phyloP scores from a whole-genome alignment of 2,888 invertebrate species.

The Dolichomitus sp. region DNA sequence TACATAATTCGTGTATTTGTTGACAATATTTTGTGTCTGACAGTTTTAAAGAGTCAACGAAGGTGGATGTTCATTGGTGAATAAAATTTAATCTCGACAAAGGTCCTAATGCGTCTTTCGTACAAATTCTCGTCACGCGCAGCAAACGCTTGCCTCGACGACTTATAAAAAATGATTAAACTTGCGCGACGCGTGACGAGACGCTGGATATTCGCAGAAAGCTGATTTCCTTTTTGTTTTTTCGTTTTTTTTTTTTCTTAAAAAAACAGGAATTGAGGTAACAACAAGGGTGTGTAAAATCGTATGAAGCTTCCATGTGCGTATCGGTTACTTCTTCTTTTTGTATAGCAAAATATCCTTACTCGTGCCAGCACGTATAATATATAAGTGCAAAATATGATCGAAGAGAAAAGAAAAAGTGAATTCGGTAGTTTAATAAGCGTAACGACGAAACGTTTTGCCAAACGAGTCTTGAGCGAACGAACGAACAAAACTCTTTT shows the following conservation, averaged over 20 bases:
- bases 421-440: constrained; percentile 61
- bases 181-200: background rate
- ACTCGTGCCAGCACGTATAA: constrained; percentile 67
- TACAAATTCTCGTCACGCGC: constrained; percentile 25
- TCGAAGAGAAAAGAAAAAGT: constrained; percentile 41
- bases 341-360: constrained; percentile 61
- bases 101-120: background rate
- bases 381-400: constrained; percentile 41
- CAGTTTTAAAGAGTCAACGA: constrained; percentile 7
- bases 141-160: constrained; percentile 1
- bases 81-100: constrained; percentile 5
- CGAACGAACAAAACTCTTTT: constrained; percentile 14
- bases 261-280: constrained; percentile 33
- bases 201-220: constrained; percentile 5
- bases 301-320: constrained; percentile 48
- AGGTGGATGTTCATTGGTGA: constrained; percentile 7
- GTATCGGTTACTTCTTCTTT: constrained; percentile 32
- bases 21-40: constrained; percentile 4
- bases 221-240: constrained; percentile 2
- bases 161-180: constrained; percentile 2
- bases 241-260: constrained; percentile 4
- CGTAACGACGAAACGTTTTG: constrained; percentile 58
- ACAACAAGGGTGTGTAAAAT: constrained; percentile 26
- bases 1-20: background rate
- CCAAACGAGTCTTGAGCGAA: constrained; percentile 35